A percentile compares a stretch with the other conserved stretches of the same genome.
These are phyloP conservation scores for Odontocolon sp. DNA, from an alignment of 2,888 invertebrate species.

Conservation along the genomic window DNA sequence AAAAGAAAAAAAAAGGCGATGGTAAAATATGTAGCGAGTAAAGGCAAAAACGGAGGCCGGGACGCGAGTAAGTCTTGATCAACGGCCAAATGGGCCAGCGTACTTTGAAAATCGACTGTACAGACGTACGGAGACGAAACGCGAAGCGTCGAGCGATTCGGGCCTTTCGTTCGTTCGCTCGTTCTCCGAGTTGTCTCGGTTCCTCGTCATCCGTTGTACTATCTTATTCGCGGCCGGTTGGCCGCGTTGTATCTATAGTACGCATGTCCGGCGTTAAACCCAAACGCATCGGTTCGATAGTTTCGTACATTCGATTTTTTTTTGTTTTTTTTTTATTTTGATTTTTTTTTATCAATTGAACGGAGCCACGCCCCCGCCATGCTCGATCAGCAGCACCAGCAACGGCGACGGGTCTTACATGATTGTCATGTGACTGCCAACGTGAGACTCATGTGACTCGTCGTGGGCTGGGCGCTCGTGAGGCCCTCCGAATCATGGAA, in stretches of 20 bases:
- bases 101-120: constrained; percentile 52
- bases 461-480: constrained; percentile 67
- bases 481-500: constrained; percentile 45
- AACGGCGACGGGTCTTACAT: constrained; percentile 72
- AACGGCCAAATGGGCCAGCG: constrained; percentile 69
- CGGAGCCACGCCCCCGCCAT: constrained; percentile 77
- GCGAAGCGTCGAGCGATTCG: constrained; percentile 26
- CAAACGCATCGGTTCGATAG: neutral
- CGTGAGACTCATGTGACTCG: constrained; percentile 80
- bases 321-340: neutral
- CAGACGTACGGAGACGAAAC: constrained; percentile 25
- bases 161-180: constrained; percentile 28
- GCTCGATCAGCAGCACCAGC: constrained; percentile 6
- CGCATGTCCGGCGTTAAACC: no score
- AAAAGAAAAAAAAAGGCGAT: constrained; percentile 12
- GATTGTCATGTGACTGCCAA: constrained; percentile 80
- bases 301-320: neutral
- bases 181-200: neutral
- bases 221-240: neutral
- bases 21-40: constrained; percentile 46
- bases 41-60: constrained; percentile 35
- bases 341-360: constrained; percentile 23
- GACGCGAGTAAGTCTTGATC: constrained; percentile 65
- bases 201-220: neutral
- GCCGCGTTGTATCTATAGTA: no score